Evolutionary conservation across 2,888 invertebrate genomes (phyloP), one percentile per base, ranked within the genome.

Genomic region (Hyppa rectilinea): DNA sequence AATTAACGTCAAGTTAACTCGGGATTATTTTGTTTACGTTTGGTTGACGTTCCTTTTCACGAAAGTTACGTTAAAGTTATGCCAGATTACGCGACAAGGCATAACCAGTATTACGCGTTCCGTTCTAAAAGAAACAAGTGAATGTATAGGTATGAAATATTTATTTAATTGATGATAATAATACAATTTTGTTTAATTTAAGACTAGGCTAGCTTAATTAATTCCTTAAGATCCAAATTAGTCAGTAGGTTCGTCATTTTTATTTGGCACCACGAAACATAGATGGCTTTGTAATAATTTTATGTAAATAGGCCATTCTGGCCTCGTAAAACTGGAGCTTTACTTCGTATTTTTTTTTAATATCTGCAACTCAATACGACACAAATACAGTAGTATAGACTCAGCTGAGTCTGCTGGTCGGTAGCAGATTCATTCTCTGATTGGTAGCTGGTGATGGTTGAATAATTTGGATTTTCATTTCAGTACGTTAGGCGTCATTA

Each of bases 21-120:
- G 59, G 40, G 31, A 71, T 76, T 87, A 83, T 85, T 88, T 92
- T 92, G 92, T 92, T 92, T 92, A 91, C 87, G 88, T 92, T 92
- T 89, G 87, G 82, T 70, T 36, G 62, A 69, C 88, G 89, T 88
- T 92, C 81, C 89, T 75, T 88, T 90, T 69, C 23, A 91, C 85
- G 85, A 50, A 53, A n/a, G n/a, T 59, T 3, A 58, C 9, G 17
- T 17, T 55, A 40, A 62, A 66, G 60, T 61, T 66, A 64, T 52
- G 64, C 36, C 17, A 62, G 20, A 38, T 23, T 59, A 38, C 3
- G 38, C 75, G 14, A 17, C 17, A 17, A 5, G 20, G 20, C 40
- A 40, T 17, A 4, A 17, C 17, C 17, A 4, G 6, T 17, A 40
- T 6, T 61, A 29, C 4, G 31, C 76, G 64, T 79, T 80, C 56